Percentiles rank a stretch among this genome's conserved stretches.
phyloP scores from a whole-genome alignment of 2,797 vertebrate genomes.

The Phylloscopus collybita region DNA sequence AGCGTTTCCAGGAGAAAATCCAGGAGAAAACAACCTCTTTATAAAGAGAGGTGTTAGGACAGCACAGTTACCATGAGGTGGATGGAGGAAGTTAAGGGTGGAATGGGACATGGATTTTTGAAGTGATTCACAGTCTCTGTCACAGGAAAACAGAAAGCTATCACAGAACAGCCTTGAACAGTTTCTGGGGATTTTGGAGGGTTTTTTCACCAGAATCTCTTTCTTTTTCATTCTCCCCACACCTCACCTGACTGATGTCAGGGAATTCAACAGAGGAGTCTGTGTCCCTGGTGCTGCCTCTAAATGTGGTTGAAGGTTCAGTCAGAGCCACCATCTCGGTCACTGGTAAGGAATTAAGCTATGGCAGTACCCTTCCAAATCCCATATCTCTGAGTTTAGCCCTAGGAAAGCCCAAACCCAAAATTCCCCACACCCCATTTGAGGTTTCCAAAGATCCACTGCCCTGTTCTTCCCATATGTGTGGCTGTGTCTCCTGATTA shows the following conservation, averaged over 20 bases:
- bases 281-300: constrained; percentile 50
- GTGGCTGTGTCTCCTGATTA: not conserved
- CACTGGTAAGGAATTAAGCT: constrained; percentile 42
- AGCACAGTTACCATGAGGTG: not conserved
- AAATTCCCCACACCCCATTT: not conserved
- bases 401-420: not conserved
- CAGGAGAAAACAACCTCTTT: not conserved
- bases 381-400: not conserved
- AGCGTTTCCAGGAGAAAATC: not conserved
- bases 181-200: not conserved
- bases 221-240: not conserved
- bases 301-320: constrained; percentile 51
- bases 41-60: not conserved
- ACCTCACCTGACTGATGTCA: not conserved
- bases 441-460: not conserved
- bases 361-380: not conserved
- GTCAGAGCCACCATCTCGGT: constrained; percentile 29
- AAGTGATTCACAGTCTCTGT: not conserved
- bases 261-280: constrained; percentile 36
- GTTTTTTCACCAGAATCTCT: not conserved
- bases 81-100: not conserved
- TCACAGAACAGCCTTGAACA: not conserved
- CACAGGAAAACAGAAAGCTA: not conserved
- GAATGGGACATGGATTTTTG: not conserved
- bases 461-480: not conserved